Percentiles rank a stretch among this genome's conserved stretches.
These are phyloP conservation scores for Trilocha varians DNA, from an alignment of 2,888 invertebrate genomes.

Conservation along the genomic window DNA sequence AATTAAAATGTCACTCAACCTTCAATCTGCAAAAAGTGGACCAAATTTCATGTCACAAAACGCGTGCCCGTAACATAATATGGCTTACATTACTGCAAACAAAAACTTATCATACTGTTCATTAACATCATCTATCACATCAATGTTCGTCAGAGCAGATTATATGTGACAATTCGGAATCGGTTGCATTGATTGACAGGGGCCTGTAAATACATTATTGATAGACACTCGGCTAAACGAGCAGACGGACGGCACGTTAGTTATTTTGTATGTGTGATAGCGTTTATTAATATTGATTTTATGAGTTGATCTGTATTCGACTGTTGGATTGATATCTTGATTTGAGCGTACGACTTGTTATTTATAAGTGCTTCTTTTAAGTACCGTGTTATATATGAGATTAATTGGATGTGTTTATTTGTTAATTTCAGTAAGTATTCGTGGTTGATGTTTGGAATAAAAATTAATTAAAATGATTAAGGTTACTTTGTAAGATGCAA, in stretches of 20 bases:
- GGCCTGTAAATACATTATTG: constrained; percentile 12
- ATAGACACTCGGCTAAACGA: constrained; percentile 3
- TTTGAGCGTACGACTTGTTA: neutral
- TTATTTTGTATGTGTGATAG: constrained; percentile 1
- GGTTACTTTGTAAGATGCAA: too few species aligned
- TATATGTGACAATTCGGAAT: constrained; percentile 48
- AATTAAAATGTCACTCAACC: too few species aligned
- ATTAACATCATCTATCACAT: neutral
- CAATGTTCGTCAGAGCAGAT: constrained; percentile 16
- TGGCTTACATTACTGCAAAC: too few species aligned
- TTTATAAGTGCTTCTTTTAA: neutral
- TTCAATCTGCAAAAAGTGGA: too few species aligned
- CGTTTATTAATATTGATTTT: constrained; percentile 1
- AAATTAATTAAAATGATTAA: too few species aligned
- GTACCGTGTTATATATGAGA: neutral
- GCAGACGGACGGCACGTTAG: constrained; percentile 1
- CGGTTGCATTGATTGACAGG: constrained; percentile 22
- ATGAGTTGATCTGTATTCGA: neutral
- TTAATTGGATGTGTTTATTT: too few species aligned
- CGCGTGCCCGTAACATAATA: too few species aligned
- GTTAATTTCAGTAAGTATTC: too few species aligned
- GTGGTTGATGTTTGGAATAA: too few species aligned
- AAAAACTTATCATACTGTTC: neutral
- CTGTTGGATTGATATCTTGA: neutral
- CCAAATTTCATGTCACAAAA: too few species aligned